Evolutionary conservation across 2,113 vertebrate species (phyloP).

Genomic region (Nycticebus coucang): DNA sequence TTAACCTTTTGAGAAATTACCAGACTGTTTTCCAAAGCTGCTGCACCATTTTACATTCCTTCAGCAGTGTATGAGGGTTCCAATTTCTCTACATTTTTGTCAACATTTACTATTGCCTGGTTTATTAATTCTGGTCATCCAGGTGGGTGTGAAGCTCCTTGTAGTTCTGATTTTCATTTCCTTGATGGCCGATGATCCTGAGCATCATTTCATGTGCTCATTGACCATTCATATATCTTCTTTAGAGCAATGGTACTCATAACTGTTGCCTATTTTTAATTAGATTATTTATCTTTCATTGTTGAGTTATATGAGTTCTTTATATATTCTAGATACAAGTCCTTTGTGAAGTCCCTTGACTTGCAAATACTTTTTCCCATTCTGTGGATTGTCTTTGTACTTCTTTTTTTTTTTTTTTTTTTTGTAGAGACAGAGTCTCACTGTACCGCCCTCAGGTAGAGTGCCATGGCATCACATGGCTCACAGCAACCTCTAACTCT

Average conservation of each 20-base stretch:
- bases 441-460: too few relatives aligned
- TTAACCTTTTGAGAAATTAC: not conserved
- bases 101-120: not conserved
- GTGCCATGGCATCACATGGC: too few relatives aligned
- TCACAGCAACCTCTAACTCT: too few relatives aligned
- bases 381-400: not conserved
- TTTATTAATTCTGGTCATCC: not conserved
- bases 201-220: not conserved
- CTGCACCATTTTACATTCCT: not conserved
- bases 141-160: not conserved
- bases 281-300: conserved; percentile 4
- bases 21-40: not conserved
- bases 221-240: not conserved
- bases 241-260: not conserved
- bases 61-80: not conserved
- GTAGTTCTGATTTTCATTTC: not conserved
- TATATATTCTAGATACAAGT: conserved; percentile 18
- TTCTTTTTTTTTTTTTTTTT: too few relatives aligned
- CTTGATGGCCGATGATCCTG: not conserved
- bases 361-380: not conserved
- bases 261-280: not conserved
- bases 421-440: too few relatives aligned
- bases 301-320: not conserved
- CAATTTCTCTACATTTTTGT: not conserved
- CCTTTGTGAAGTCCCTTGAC: not conserved